phyloP scores from a whole-genome alignment of 2,888 invertebrate genomes.

The Eudemis profundana region DNA sequence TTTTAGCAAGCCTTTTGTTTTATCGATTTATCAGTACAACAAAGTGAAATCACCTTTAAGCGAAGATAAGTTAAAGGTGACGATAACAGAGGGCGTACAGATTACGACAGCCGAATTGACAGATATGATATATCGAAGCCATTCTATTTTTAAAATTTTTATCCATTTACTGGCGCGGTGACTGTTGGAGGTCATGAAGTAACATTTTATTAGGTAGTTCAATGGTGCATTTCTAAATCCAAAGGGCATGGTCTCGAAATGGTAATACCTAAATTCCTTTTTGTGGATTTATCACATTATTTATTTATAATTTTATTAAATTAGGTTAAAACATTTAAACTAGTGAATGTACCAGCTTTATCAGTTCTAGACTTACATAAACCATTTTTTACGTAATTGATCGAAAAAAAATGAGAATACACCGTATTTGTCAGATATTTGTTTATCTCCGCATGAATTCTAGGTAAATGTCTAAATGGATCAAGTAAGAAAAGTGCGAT shows the following conservation, averaged over 20 bases:
- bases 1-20: neutral
- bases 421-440: too few relatives aligned
- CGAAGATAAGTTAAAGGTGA: conserved; percentile 62
- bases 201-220: neutral
- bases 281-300: neutral
- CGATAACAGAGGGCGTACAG: conserved; percentile 55
- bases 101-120: conserved; percentile 44
- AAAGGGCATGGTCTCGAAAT: neutral
- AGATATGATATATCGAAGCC: conserved; percentile 28
- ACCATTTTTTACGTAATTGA: too few relatives aligned
- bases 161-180: conserved; percentile 8
- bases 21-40: conserved; percentile 3
- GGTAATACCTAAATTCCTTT: neutral
- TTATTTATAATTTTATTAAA: too few relatives aligned
- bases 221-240: neutral
- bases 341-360: too few relatives aligned
- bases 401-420: too few relatives aligned
- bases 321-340: too few relatives aligned
- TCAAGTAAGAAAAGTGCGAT: too few relatives aligned
- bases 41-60: conserved; percentile 55
- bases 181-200: neutral
- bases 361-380: too few relatives aligned
- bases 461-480: too few relatives aligned
- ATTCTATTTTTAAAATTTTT: conserved; percentile 20
- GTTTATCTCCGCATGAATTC: too few relatives aligned